Evolutionary conservation across 1,140 invertebrate genomes (phyloP).

Genomic region (Adoxophyes honmai): DNA sequence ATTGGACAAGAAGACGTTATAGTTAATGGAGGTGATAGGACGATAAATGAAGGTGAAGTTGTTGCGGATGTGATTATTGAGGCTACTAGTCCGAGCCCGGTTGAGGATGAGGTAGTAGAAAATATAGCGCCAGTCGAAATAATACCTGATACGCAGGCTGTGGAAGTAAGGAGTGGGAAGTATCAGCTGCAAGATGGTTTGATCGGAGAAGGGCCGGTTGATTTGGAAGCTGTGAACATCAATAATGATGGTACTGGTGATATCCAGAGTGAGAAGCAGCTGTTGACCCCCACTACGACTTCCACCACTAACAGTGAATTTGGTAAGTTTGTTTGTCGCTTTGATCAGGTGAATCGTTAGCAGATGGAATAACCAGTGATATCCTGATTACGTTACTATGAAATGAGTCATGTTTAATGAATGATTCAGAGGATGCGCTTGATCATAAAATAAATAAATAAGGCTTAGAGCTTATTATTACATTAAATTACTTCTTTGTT

Average conservation of each 20-base stretch:
- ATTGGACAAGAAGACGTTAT: constrained; percentile 46
- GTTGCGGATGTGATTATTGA: constrained; percentile 10
- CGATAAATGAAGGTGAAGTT: constrained; percentile 34
- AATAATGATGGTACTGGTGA: constrained; percentile 28
- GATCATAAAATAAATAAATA: not conserved
- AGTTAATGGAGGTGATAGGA: constrained; percentile 42
- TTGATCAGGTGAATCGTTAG: constrained; percentile 30
- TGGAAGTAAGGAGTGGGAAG: constrained; percentile 55
- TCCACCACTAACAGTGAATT: constrained; percentile 51
- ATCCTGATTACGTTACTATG: too few species aligned
- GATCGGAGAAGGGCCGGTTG: constrained; percentile 39
- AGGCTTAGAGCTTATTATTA: too few species aligned
- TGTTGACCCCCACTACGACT: constrained; percentile 39
- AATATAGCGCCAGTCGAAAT: constrained; percentile 39
- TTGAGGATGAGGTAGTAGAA: constrained; percentile 33
- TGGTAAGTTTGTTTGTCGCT: constrained; percentile 35
- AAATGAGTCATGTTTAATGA: constrained; percentile 1
- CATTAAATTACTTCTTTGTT: too few species aligned
- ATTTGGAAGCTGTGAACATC: constrained; percentile 47
- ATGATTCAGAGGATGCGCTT: not conserved
- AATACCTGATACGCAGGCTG: constrained; percentile 27
- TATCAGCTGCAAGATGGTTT: constrained; percentile 53
- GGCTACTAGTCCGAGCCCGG: constrained; percentile 17
- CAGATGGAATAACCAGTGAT: too few species aligned
- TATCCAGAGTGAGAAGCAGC: constrained; percentile 49